Conservation (phyloP, 2,113 vertebrate species). For the Amphilophus citrinellus region DNA sequence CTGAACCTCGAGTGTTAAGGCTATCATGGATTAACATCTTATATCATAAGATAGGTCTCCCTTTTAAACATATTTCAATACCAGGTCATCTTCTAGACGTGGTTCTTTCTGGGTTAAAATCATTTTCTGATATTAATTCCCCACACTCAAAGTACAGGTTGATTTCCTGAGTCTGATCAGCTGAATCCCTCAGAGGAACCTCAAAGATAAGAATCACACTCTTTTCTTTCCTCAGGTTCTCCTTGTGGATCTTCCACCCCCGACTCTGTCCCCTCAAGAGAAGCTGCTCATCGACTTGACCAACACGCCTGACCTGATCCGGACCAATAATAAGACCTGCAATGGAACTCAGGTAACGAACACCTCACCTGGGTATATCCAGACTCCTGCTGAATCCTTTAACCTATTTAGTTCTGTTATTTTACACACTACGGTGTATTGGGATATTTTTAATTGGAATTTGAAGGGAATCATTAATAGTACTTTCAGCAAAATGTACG, state of each 20-base stretch:
- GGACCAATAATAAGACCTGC: conserved; percentile 68
- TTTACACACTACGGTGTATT: not conserved
- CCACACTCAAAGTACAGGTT: not conserved
- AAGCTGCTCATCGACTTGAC: conserved; percentile 83
- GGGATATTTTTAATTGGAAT: not conserved
- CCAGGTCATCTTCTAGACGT: not conserved
- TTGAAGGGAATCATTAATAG: not conserved
- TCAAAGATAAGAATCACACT: not conserved
- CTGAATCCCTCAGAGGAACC: not conserved
- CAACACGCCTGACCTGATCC: conserved; percentile 80
- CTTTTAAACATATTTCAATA: not conserved
- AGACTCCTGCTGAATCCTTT: not conserved
- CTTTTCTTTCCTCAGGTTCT: conserved; percentile 66
- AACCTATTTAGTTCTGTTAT: not conserved
- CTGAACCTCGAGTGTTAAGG: too few species aligned
- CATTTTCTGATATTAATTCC: not conserved
- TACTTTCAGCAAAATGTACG: not conserved
- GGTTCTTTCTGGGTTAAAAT: not conserved
- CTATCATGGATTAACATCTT: too few species aligned
- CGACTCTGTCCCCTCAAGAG: conserved; percentile 66
- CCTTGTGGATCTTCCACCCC: conserved; percentile 79
- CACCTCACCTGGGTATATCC: not conserved
- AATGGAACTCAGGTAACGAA: conserved; percentile 49
- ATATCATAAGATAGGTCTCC: too few species aligned
- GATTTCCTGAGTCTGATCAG: not conserved